These are phyloP conservation scores for Arvicanthis niloticus DNA, from an alignment of 2,113 vertebrate species.

Conservation along the genomic window DNA sequence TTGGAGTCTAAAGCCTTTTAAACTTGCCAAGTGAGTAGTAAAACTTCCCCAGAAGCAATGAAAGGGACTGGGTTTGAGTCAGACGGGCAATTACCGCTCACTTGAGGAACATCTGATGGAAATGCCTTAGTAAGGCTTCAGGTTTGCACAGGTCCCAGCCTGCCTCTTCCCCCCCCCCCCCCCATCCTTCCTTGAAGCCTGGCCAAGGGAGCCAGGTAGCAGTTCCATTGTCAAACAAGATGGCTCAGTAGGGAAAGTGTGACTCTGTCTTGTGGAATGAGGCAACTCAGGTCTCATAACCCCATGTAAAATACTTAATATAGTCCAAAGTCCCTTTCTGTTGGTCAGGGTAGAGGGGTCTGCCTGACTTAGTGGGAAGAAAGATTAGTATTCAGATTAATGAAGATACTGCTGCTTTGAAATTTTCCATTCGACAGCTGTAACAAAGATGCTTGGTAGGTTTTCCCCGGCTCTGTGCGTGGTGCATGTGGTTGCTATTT, in stretches of 20 bases:
- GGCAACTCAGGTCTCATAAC: background rate
- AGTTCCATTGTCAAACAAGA: fast-evolving
- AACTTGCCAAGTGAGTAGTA: slow-evolving; percentile 39
- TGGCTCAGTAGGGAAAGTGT: background rate
- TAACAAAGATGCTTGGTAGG: background rate
- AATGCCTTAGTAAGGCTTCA: background rate
- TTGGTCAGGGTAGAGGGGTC: background rate
- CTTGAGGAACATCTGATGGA: background rate
- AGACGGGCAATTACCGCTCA: background rate
- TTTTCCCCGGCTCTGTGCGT: background rate
- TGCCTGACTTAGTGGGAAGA: background rate
- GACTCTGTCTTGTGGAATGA: background rate
- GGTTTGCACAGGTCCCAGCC: background rate
- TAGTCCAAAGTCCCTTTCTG: background rate
- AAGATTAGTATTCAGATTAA: background rate
- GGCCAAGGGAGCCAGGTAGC: background rate
- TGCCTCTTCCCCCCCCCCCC: no score
- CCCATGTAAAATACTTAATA: background rate
- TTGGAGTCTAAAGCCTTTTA: slow-evolving; percentile 42
- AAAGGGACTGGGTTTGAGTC: slow-evolving; percentile 30
- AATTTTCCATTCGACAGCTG: background rate
- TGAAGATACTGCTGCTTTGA: background rate
- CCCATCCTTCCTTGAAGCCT: background rate
- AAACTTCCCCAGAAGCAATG: slow-evolving; percentile 33
- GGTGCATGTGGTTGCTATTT: background rate